phyloP scores from a whole-genome alignment of 35 echinoderm and acorn worm genomes.

The Stichopus chloronotus region DNA sequence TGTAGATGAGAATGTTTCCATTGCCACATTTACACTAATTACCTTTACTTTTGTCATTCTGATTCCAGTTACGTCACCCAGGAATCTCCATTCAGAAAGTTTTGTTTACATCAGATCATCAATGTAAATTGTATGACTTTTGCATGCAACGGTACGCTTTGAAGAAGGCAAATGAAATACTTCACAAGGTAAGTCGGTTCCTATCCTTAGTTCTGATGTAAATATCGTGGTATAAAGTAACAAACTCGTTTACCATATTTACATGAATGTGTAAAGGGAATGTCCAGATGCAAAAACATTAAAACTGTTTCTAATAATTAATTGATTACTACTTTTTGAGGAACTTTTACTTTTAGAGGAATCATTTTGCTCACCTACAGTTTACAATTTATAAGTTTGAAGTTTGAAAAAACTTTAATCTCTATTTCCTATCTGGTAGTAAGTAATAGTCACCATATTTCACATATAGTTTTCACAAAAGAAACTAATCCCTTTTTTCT shows the following conservation, averaged over 20 bases:
- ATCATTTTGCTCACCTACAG: not conserved
- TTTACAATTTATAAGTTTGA: not conserved
- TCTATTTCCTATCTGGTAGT: no score
- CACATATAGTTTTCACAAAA: not conserved
- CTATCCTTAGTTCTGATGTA: no score
- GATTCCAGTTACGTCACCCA: not conserved
- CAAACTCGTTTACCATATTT: not conserved
- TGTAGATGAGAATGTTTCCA: not conserved
- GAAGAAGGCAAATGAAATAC: not conserved
- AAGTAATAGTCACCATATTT: no score
- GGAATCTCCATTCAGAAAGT: not conserved
- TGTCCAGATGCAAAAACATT: not conserved
- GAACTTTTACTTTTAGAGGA: not conserved
- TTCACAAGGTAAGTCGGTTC: not conserved
- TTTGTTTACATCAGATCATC: not conserved
- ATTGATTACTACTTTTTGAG: not conserved
- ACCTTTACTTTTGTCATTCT: not conserved
- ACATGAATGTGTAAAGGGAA: not conserved
- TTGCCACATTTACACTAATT: not conserved
- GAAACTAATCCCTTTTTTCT: not conserved
- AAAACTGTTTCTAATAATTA: not conserved
- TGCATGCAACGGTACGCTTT: not conserved
- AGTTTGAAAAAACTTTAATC: no score
- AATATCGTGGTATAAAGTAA: no score
- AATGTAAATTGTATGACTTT: conserved; percentile 14